Percentiles rank a stretch among this genome's conserved stretches.
Conservation (phyloP, 2,888 invertebrate genomes). For the Agelastica alni region DNA sequence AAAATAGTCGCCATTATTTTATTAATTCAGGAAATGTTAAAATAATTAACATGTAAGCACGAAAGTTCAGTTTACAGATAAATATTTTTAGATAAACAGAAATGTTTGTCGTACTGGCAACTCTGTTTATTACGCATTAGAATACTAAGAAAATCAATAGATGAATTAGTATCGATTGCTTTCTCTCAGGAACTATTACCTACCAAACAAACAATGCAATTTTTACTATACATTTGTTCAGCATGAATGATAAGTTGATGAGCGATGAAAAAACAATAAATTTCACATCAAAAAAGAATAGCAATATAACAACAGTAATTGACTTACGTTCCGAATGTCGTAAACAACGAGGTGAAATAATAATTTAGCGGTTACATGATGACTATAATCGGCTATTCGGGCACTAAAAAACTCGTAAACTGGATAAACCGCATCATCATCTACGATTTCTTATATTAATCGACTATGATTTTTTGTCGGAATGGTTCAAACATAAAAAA, state of each 20-base stretch:
- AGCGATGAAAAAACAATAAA: conserved; percentile 7
- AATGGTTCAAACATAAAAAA: neutral
- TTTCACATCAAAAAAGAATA: conserved; percentile 6
- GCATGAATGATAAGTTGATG: no score
- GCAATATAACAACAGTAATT: conserved; percentile 11
- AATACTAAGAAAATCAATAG: no score
- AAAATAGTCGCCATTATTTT: no score
- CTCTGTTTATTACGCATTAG: no score
- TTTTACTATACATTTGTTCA: neutral
- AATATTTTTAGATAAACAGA: no score
- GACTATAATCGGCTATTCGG: conserved; percentile 36
- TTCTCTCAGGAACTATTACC: neutral
- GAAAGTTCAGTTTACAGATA: no score
- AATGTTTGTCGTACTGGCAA: no score
- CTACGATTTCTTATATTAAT: neutral
- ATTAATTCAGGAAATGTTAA: no score
- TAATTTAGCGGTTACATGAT: conserved; percentile 28
- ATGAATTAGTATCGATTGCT: conserved; percentile 1
- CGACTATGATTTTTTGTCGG: neutral
- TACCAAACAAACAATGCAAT: neutral
- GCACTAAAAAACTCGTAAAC: conserved; percentile 22
- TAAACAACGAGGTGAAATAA: conserved; percentile 25
- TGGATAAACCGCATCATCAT: conserved; percentile 6
- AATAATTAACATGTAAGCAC: no score
- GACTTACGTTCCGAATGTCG: conserved; percentile 19